Evolutionary conservation across 2,797 vertebrate species (phyloP).

Genomic region (Falco naumanni): DNA sequence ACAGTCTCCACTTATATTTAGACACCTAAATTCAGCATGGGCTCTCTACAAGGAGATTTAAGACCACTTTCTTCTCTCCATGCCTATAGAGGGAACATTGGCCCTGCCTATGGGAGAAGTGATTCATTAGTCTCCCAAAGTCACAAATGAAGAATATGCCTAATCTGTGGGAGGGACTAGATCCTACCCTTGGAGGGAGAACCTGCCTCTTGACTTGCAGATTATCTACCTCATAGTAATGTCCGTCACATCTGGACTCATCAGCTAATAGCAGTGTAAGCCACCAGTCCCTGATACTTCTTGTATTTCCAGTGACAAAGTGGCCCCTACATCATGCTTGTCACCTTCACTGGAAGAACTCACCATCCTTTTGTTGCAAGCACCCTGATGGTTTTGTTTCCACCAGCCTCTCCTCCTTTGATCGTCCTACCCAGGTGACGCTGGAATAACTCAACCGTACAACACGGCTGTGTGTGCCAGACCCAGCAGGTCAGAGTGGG

Average conservation of each 20-base stretch:
- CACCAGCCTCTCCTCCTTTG: background rate
- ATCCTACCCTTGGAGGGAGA: background rate
- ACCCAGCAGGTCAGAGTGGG: background rate
- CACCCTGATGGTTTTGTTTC: background rate
- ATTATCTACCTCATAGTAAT: background rate
- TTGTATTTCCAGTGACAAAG: background rate
- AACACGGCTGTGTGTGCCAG: fast-evolving
- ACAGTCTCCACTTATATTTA: background rate
- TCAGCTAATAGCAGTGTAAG: background rate
- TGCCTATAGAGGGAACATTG: background rate
- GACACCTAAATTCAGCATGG: background rate
- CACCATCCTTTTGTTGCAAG: background rate
- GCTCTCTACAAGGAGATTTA: background rate
- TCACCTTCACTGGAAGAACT: background rate
- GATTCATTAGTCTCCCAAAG: background rate
- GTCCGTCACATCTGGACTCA: background rate
- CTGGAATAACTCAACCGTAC: background rate
- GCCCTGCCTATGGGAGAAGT: background rate
- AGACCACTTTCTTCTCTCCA: background rate
- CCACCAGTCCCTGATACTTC: background rate
- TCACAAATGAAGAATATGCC: background rate
- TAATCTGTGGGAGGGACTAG: background rate
- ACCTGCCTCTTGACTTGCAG: background rate
- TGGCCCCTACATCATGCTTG: fast-evolving
- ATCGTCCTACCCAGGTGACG: background rate